A percentile compares a stretch with the other conserved stretches of the same genome.
Evolutionary conservation across 2,797 vertebrate genomes (phyloP).

Genomic region (Arctocebus calabarensis): DNA sequence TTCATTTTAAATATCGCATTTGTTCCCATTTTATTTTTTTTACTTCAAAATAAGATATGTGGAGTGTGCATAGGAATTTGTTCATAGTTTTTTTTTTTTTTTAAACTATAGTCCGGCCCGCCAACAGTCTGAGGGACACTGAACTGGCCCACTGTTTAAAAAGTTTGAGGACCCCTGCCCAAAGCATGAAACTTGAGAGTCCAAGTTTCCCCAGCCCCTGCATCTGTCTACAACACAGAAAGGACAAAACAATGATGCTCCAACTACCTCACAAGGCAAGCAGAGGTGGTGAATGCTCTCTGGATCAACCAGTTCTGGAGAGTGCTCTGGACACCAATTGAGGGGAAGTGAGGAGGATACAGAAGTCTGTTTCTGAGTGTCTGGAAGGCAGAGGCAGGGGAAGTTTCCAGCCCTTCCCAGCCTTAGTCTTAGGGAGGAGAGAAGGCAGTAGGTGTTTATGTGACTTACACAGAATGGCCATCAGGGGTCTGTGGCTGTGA

Average conservation of each 20-base stretch:
- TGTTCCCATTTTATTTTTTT: too few species aligned
- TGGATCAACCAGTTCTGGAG: background rate
- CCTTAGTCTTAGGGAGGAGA: background rate
- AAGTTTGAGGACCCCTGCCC: too few species aligned
- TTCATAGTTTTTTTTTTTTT: too few species aligned
- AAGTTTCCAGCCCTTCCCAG: background rate
- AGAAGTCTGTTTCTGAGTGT: background rate
- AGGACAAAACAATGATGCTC: background rate
- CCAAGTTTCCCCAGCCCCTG: background rate
- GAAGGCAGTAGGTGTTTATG: background rate
- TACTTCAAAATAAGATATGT: too few species aligned
- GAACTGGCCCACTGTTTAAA: too few species aligned
- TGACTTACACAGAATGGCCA: background rate
- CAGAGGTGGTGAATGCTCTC: constrained; percentile 89
- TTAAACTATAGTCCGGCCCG: too few species aligned
- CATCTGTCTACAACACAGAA: fast-evolving
- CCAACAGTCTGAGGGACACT: too few species aligned
- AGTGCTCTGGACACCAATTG: background rate
- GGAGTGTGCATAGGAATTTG: too few species aligned
- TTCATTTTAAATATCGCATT: too few species aligned
- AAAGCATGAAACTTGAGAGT: background rate
- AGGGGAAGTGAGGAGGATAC: background rate
- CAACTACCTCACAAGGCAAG: constrained; percentile 89
- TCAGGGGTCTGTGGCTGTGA: background rate
- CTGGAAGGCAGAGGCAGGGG: background rate